Conservation (phyloP, 2,797 vertebrate genomes). For the Botia kubotai region DNA sequence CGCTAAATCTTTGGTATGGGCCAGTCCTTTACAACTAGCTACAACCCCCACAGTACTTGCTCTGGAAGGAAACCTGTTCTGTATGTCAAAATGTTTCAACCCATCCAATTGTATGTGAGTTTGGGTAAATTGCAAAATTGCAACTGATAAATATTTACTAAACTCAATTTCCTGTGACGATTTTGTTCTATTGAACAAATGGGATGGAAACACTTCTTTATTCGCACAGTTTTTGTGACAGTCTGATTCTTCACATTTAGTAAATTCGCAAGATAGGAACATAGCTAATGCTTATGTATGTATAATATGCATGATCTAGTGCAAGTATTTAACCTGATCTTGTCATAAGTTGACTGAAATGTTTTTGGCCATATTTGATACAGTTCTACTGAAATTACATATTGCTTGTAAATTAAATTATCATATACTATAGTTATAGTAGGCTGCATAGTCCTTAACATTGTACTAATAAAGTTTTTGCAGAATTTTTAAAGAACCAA, state of each 20-base stretch:
- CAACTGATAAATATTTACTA: too few species aligned
- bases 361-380: neutral
- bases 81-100: neutral
- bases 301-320: neutral
- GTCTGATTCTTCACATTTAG: neutral
- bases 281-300: slow-evolving; percentile 13
- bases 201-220: too few species aligned
- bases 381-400: neutral
- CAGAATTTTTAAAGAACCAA: slow-evolving; percentile 65
- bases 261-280: neutral
- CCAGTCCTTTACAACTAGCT: neutral
- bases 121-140: too few species aligned
- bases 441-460: slow-evolving; percentile 50
- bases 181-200: too few species aligned
- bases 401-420: slow-evolving; percentile 46
- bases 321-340: neutral
- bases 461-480: slow-evolving; percentile 73
- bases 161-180: too few species aligned
- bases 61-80: neutral
- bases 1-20: slow-evolving; percentile 51
- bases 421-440: neutral
- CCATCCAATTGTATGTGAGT: neutral
- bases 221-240: neutral
- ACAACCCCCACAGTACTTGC: neutral
- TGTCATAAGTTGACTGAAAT: neutral